Evolutionary conservation across 2,888 invertebrate genomes (phyloP).

Genomic region (Nesidiocoris tenuis): DNA sequence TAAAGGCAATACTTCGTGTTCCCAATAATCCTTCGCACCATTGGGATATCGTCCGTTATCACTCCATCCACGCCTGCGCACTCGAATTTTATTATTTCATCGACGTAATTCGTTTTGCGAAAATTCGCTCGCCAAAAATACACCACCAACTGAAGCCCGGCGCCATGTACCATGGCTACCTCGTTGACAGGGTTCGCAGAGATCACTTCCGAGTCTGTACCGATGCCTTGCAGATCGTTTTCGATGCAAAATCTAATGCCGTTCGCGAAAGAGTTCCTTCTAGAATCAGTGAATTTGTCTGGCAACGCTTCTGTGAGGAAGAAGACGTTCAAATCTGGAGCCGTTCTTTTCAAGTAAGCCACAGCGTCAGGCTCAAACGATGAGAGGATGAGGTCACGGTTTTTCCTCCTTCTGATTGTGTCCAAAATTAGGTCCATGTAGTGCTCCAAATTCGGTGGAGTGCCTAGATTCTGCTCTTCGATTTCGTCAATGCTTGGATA

Average conservation of each 20-base stretch:
- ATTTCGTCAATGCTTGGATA: slow-evolving; percentile 30
- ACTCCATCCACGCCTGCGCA: slow-evolving; percentile 29
- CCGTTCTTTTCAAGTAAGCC: background rate
- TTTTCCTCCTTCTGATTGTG: background rate
- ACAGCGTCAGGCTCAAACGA: slow-evolving; percentile 18
- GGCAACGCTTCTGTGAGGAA: slow-evolving; percentile 14
- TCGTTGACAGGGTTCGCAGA: background rate
- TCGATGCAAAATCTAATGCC: slow-evolving; percentile 11
- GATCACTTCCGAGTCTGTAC: slow-evolving; percentile 23
- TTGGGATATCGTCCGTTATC: slow-evolving; percentile 6
- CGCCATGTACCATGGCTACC: background rate
- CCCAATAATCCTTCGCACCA: background rate
- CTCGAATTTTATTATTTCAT: slow-evolving; percentile 2
- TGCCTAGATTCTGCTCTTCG: background rate
- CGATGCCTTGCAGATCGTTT: slow-evolving; percentile 20
- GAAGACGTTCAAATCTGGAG: slow-evolving; percentile 13
- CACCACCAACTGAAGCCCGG: background rate
- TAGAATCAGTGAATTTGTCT: slow-evolving; percentile 1
- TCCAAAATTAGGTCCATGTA: background rate
- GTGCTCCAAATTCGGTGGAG: slow-evolving; percentile 7
- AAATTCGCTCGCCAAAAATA: slow-evolving; percentile 6
- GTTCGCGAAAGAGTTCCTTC: slow-evolving; percentile 11
- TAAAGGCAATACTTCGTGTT: background rate
- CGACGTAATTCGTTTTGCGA: background rate
- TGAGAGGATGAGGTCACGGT: background rate